Conservation (phyloP, 2,888 invertebrate genomes). For the Hypomecis atomaria region DNA sequence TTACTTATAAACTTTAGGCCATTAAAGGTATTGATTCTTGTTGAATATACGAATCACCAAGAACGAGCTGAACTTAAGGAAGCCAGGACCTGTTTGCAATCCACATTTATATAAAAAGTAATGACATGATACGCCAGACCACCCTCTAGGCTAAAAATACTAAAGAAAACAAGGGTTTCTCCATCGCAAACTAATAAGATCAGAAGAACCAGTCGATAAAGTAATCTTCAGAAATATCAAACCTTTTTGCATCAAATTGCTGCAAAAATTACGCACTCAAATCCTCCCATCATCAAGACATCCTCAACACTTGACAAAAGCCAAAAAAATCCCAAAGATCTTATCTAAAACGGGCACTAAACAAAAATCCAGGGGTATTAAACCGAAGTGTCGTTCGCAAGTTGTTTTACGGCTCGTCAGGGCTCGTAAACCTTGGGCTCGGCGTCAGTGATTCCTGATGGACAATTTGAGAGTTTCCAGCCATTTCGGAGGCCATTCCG, state of each 20-base stretch:
- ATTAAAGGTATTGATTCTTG: too few relatives aligned
- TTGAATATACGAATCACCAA: too few relatives aligned
- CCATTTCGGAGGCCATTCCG: slow-evolving; percentile 47
- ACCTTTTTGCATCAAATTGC: background rate
- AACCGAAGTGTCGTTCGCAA: slow-evolving; percentile 74
- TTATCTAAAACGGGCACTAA: slow-evolving; percentile 49
- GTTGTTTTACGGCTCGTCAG: slow-evolving; percentile 73
- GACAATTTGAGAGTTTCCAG: slow-evolving; percentile 78
- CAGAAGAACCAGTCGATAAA: background rate
- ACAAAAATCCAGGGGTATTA: slow-evolving; percentile 74
- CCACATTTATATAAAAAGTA: too few relatives aligned
- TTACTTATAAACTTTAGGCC: too few relatives aligned
- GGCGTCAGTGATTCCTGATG: slow-evolving; percentile 79
- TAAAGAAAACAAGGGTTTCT: background rate
- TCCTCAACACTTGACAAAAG: slow-evolving; percentile 18
- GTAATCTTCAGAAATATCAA: background rate
- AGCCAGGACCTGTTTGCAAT: too few relatives aligned
- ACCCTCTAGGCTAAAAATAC: too few relatives aligned
- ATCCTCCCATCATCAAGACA: slow-evolving; percentile 11
- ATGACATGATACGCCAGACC: too few relatives aligned
- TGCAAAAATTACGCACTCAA: slow-evolving; percentile 4
- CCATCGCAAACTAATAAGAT: background rate
- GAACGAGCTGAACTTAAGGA: too few relatives aligned
- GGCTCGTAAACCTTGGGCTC: slow-evolving; percentile 72
- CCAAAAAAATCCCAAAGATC: slow-evolving; percentile 29